Evolutionary conservation across 2,888 invertebrate genomes (phyloP), one percentile per base, ranked within the genome.

Genomic region (Leptarthrus brevirostris): DNA sequence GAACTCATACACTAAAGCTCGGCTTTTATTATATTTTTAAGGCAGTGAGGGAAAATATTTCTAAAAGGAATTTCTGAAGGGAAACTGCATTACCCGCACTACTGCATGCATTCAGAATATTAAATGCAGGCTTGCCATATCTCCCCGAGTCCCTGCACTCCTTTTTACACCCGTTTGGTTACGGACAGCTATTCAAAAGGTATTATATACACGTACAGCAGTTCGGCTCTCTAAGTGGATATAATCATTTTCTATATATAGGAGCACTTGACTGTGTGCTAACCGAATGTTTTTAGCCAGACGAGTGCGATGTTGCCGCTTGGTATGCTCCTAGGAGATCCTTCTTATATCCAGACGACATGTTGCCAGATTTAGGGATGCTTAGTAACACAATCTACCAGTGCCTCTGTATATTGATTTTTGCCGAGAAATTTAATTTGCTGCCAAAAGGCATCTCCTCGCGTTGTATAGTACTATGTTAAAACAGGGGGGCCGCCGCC

Each of bases 281-380:
- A 8, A n/a, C 61, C 61, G 36, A 61, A 61, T 22, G 40, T 20
- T 61, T 36, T 20, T 18, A 36, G 61, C 36, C 61, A 61, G 61
- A 40, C 61, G 36, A 20, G 20, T 10, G 61, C 61, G 61, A 12
- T 20, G 61, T 61, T 61, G 61, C 61, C 61, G 20, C 36, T 20
- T 22, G 10, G 20, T 20, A n/a, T 40, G 5, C 47, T 47, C 47
- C 20, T 61, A 61, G 40, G 36, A 61, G 61, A 30, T 61, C 61
- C 61, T 61, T 36, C 61, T 30, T 12, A 12, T 36, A 61, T 40
- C 61, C 61, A 61, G 61, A 61, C 61, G 61, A 36, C 40, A 36
- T 61, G 61, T 61, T 61, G 61, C 61, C 61, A 61, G 20, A 12
- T 61, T 61, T 61, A 61, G 20, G 36, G 61, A 61, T 61, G 61